Percentiles rank a stretch among this genome's conserved stretches.
phyloP scores from a whole-genome alignment of 2,888 invertebrate genomes.

The Lasioglossum morio region DNA sequence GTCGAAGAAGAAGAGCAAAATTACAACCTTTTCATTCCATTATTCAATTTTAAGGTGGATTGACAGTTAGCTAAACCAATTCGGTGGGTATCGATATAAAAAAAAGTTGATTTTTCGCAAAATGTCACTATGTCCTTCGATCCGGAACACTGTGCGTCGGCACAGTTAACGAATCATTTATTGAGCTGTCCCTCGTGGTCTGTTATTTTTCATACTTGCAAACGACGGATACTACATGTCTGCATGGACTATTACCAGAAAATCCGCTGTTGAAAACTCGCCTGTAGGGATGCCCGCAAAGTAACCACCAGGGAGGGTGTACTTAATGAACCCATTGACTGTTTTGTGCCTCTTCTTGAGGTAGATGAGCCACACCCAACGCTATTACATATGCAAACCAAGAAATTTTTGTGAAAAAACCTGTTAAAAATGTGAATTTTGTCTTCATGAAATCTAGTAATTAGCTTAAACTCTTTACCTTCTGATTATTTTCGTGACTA shows the following conservation, averaged over 20 bases:
- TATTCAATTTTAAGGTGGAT: background rate
- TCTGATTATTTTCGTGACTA: too few relatives aligned
- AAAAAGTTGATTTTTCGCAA: background rate
- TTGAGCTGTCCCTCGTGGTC: background rate
- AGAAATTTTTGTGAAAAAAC: background rate
- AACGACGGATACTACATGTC: background rate
- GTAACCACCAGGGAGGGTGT: background rate
- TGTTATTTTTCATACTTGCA: background rate
- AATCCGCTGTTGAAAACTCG: background rate
- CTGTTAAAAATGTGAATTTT: background rate
- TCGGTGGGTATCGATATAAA: background rate
- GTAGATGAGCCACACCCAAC: background rate
- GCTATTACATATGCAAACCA: background rate
- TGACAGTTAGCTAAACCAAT: background rate
- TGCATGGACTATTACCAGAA: background rate
- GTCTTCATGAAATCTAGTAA: too few relatives aligned
- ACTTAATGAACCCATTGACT: background rate
- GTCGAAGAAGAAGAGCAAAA: too few relatives aligned
- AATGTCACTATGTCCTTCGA: background rate
- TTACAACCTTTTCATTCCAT: too few relatives aligned
- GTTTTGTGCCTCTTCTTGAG: background rate
- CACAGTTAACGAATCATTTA: background rate
- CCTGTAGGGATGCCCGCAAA: background rate
- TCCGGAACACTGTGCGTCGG: background rate
- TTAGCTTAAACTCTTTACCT: too few relatives aligned